Evolutionary conservation across 1,140 invertebrate genomes (phyloP), one percentile per base, ranked within the genome.

Genomic region (Drosophila virilis): DNA sequence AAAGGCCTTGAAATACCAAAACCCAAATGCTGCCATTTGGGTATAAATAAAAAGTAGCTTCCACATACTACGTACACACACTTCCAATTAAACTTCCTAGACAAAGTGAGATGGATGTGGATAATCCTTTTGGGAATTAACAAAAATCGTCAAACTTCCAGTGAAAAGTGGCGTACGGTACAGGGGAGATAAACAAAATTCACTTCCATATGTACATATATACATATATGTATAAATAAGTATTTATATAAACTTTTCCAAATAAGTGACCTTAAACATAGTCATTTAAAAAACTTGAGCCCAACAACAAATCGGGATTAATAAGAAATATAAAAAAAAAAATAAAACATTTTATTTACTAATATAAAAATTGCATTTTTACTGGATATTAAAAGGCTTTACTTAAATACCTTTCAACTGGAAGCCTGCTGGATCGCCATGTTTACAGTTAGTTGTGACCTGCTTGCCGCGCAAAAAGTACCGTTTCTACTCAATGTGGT

Each of bases 41-140:
- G 52, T 74, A 74, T 58, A 77, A 81, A 65, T 37, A 37, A 66
- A 61, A 50, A 17, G 42, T 78, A 78, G 72, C 85, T 78, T 78
- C 71, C 78, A 78, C 61, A 69, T 33, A 54, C 35, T 28, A 10
- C 64, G 45, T 37, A 72, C 58, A 54, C 57, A 67, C 64, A 88
- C 83, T 86, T 86, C 82, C 79, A 79, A 74, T 67, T 52, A 43
- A 60, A 88, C 83, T 86, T 86, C 83, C 82, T 74, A 52, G 42
- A 61, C 61, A 80, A 71, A 68, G 74, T 55, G 13, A 73, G 50
- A 59, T 61, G 67, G 51, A 60, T 78, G 46, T 45, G 51, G 60
- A 62, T 22, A 40, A 38, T 62, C 46, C n/a, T 52, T 8, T 38
- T 54, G 10, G 51, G 13, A 70, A 46, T n/a, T 65, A 33, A 9